Evolutionary conservation across 2,797 vertebrate species (phyloP).

Genomic region (Lepus townsendii): DNA sequence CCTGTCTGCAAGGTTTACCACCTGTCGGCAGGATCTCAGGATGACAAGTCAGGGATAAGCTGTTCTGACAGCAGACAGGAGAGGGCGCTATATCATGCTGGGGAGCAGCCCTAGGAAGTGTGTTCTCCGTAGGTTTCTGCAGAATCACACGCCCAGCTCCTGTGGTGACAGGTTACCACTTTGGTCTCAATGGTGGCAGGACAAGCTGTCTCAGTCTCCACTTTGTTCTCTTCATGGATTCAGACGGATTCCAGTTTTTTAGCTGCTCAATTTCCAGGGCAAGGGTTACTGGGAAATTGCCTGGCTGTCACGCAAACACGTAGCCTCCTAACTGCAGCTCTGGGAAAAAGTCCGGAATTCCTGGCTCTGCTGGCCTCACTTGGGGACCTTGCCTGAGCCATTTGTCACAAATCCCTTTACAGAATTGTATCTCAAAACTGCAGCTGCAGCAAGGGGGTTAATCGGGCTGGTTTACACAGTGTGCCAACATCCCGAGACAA

Average conservation of each 20-base stretch:
- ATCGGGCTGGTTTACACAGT: conserved; percentile 22
- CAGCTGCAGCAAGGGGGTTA: background rate
- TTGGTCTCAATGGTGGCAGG: background rate
- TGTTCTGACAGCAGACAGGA: background rate
- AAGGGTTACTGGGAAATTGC: background rate
- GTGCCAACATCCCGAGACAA: conserved; percentile 32
- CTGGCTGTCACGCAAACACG: background rate
- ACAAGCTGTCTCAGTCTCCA: background rate
- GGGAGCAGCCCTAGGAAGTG: background rate
- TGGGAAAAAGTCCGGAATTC: background rate
- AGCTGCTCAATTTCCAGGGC: background rate
- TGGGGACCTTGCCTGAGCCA: background rate
- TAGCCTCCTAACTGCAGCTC: background rate
- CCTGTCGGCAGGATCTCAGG: background rate
- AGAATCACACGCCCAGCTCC: background rate
- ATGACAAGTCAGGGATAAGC: background rate
- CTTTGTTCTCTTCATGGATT: background rate
- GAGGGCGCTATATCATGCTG: background rate
- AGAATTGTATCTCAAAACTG: background rate
- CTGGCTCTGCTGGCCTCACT: background rate
- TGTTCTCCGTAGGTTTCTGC: background rate
- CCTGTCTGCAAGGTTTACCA: background rate
- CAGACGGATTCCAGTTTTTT: background rate
- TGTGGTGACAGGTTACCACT: background rate
- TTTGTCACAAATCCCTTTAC: conserved; percentile 14